Percentiles rank a stretch among this genome's conserved stretches.
phyloP scores from a whole-genome alignment of 2,113 vertebrate genomes.

The Talpa occidentalis region DNA sequence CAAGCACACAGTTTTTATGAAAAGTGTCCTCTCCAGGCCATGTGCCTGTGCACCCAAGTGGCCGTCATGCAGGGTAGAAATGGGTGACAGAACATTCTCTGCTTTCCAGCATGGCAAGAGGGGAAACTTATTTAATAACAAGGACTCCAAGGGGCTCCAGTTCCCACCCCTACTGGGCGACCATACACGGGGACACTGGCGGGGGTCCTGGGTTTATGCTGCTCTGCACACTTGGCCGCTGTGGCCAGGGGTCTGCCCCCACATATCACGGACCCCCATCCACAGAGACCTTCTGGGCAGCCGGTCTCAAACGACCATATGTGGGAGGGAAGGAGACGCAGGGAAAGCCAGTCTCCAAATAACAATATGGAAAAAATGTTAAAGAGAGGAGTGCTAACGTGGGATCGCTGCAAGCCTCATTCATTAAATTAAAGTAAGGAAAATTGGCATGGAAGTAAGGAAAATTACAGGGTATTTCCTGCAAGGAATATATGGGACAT shows the following conservation, averaged over 20 bases:
- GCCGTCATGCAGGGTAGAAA: not conserved
- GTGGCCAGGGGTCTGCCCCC: not conserved
- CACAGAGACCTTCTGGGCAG: not conserved
- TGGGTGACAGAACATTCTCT: not conserved
- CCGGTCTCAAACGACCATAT: not conserved
- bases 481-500: constrained; percentile 81
- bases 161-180: no score
- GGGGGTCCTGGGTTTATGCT: not conserved
- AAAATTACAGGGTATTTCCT: constrained; percentile 82
- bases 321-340: not conserved
- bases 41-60: not conserved
- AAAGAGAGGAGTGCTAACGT: not conserved
- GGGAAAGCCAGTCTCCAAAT: constrained; percentile 56
- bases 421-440: constrained; percentile 79
- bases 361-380: constrained; percentile 73
- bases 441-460: constrained; percentile 78
- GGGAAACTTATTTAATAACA: not conserved
- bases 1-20: not conserved
- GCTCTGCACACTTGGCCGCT: rapidly evolving
- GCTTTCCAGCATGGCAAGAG: not conserved
- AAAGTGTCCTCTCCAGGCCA: no score
- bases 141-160: not conserved
- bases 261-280: not conserved
- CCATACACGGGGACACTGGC: rapidly evolving
- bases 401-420: constrained; percentile 55